Base-by-base conservation (phyloP, 2,888 invertebrate genomes). In the Drosophila paucipuncta region DNA sequence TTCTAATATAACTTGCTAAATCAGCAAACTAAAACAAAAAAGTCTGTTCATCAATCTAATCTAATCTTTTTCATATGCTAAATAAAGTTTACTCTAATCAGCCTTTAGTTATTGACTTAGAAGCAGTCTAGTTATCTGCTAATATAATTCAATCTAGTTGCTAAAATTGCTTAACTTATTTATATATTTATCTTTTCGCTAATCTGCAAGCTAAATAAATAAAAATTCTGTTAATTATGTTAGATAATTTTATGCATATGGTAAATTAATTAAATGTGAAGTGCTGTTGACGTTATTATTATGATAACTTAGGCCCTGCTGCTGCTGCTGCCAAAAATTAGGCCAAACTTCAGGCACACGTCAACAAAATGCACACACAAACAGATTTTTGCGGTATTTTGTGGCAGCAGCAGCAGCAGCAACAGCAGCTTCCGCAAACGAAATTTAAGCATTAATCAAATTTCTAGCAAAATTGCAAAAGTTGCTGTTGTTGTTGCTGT, bases 391-490 rank as follows among this genome's bases (percentile, higher is more conserved):
- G 67, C 41, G 9, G 41, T 30, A 30, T 72, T 70, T 72, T 64
- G 77, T 65, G 73, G 84, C 89, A 82, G 66, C 37, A 25, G 2
- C 35, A 37, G 31, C 30, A 30, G 30, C 30, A 30, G 30, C 31
- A 22, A 35, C 59, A 43, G 41, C 30, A 47, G 47, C 52, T 47
- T 18, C 37, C 18, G 22, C 37, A 22, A 39, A 22, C 53, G 9
- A 13, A 37, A 31, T 22, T 55, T 47, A 28, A 30, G 62, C 35
- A 41, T 63, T 80, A 85, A 78, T 83, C 57, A 66, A 76, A 79
- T 85, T 68, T 71, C 63, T 30, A 78, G 71, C 70, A 82, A 87
- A 89, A 35, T 78, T 78, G 69, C 59, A 59, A 84, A 78, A 70
- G 71, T 70, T 41, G 68, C 3, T 41, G n/a, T 2, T 41, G 22